Conservation (phyloP, 2,797 vertebrate species). For the Parauchenoglanis ngamensis region DNA sequence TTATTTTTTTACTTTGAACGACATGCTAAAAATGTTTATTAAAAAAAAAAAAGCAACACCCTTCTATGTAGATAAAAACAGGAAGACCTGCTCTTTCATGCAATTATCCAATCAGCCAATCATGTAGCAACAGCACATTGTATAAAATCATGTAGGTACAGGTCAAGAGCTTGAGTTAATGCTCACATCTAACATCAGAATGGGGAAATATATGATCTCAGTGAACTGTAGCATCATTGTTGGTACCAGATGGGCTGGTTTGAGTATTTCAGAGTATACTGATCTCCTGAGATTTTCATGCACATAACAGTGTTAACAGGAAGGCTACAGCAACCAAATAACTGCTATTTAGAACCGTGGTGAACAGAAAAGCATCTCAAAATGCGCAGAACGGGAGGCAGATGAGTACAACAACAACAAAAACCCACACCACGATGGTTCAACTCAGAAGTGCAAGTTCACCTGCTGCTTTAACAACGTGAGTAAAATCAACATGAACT, state of each 20-base stretch:
- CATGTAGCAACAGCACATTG: neutral
- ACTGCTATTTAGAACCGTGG: too few species aligned
- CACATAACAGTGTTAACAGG: neutral
- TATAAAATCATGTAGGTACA: neutral
- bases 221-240: neutral
- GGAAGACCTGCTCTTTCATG: neutral
- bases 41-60: too few species aligned
- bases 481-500: too few species aligned
- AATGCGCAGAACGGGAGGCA: too few species aligned
- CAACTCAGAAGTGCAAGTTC: too few species aligned
- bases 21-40: neutral
- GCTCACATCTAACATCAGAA: neutral
- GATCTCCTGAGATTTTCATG: neutral
- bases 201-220: neutral
- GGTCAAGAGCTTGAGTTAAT: neutral
- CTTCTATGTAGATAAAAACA: neutral
- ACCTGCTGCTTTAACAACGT: too few species aligned
- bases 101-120: neutral
- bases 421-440: too few species aligned
- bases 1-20: neutral
- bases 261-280: neutral
- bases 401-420: too few species aligned
- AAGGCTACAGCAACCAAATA: too few species aligned
- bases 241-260: neutral
- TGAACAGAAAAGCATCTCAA: neutral